phyloP scores from a whole-genome alignment of 1,140 invertebrate genomes.

The Hycleus phaleratus region DNA sequence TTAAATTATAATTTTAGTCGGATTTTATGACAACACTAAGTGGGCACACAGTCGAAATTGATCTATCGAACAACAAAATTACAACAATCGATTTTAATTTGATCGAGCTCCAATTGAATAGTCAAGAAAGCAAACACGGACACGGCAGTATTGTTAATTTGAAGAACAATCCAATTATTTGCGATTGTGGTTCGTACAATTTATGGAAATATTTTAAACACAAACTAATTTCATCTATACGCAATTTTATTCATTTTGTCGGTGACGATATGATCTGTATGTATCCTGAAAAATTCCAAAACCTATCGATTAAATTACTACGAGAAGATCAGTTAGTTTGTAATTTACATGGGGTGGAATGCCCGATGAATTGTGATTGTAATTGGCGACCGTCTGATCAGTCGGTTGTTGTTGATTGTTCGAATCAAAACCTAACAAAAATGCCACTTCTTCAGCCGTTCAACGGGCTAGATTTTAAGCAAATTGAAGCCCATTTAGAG shows the following conservation, averaged over 20 bases:
- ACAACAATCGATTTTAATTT: slow-evolving; percentile 2
- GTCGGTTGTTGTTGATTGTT: slow-evolving; percentile 11
- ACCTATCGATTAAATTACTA: not conserved
- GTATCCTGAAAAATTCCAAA: not conserved
- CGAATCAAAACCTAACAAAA: slow-evolving; percentile 5
- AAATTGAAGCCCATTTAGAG: slow-evolving; percentile 6
- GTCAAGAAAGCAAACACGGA: not conserved
- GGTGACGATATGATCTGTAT: slow-evolving; percentile 5
- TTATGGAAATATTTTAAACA: slow-evolving; percentile 7
- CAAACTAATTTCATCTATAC: not conserved
- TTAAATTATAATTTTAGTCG: slow-evolving; percentile 1
- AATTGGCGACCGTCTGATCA: slow-evolving; percentile 12
- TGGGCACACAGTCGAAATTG: not conserved
- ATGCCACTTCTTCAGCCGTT: not conserved
- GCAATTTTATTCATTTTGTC: slow-evolving; percentile 3
- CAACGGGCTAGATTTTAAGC: not conserved
- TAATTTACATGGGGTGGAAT: not conserved
- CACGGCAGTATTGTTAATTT: not conserved
- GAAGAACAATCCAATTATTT: slow-evolving; percentile 15
- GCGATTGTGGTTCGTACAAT: slow-evolving; percentile 16
- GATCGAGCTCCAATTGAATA: not conserved
- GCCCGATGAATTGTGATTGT: slow-evolving; percentile 12
- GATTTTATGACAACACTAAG: not conserved
- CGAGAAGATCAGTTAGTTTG: not conserved
- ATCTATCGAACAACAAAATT: slow-evolving; percentile 14